Conservation (phyloP, 2,113 vertebrate species). For the Perognathus longimembris region DNA sequence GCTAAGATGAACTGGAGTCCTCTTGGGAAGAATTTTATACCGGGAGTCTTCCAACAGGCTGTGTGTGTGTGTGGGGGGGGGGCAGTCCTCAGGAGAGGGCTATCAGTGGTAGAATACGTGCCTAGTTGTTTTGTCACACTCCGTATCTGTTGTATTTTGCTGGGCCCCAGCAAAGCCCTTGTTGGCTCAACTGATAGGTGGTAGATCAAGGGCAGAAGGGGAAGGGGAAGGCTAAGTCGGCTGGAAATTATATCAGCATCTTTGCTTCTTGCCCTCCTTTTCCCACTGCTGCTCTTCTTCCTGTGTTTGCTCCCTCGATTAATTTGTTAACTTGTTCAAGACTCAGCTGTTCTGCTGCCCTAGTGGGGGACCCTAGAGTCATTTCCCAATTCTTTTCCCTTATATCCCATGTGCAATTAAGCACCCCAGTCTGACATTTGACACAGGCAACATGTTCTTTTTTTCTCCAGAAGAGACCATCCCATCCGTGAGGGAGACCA, state of each 20-base stretch:
- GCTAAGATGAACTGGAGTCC: conserved; percentile 12
- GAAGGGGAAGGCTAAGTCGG: neutral
- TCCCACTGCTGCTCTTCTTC: neutral
- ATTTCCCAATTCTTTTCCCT: neutral
- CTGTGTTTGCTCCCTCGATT: neutral
- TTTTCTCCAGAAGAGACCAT: neutral
- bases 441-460: neutral
- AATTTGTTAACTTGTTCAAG: neutral
- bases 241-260: rapidly evolving
- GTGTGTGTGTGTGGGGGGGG: too few species aligned
- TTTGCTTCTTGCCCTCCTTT: neutral
- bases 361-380: neutral
- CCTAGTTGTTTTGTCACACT: neutral
- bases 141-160: conserved; percentile 5
- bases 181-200: conserved; percentile 7
- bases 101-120: conserved; percentile 20
- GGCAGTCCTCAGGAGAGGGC: neutral
- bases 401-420: neutral
- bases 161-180: neutral
- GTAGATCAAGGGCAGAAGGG: neutral
- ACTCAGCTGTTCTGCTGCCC: neutral
- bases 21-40: conserved; percentile 20
- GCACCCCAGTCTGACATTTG: neutral
- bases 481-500: neutral
- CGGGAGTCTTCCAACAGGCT: neutral